Percentiles rank a stretch among this genome's conserved stretches.
These are phyloP conservation scores for Proteles cristata DNA, from an alignment of 2,113 vertebrate species.

Conservation along the genomic window DNA sequence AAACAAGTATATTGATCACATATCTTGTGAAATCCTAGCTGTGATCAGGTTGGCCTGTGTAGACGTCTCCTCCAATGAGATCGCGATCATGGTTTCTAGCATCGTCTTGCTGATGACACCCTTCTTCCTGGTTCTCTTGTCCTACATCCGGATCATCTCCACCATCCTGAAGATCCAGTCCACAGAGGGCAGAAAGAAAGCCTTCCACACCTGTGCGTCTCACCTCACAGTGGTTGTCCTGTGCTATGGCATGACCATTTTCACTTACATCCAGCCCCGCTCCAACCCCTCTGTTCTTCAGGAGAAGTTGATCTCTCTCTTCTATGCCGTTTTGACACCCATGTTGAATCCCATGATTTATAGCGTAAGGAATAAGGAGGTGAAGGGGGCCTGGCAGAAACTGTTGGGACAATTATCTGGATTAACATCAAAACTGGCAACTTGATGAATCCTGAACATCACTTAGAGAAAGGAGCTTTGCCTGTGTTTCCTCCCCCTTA, in stretches of 20 bases:
- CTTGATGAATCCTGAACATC: not conserved
- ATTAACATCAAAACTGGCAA: slow-evolving; percentile 18
- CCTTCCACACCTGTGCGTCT: slow-evolving; percentile 21
- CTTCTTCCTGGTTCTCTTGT: slow-evolving; percentile 45
- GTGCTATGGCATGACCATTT: slow-evolving; percentile 65
- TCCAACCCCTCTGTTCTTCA: slow-evolving; percentile 22
- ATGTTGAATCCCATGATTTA: slow-evolving; percentile 58
- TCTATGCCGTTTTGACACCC: slow-evolving; percentile 51
- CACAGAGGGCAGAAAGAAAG: too few species aligned
- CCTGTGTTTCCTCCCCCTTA: not conserved
- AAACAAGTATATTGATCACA: slow-evolving; percentile 44
- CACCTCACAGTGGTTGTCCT: slow-evolving; percentile 51
- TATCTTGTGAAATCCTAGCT: slow-evolving; percentile 26
- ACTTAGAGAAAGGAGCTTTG: not conserved
- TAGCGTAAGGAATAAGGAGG: slow-evolving; percentile 57
- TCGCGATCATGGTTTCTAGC: not conserved
- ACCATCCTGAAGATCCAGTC: slow-evolving; percentile 44
- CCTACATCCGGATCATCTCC: slow-evolving; percentile 40
- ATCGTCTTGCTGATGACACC: slow-evolving; percentile 34
- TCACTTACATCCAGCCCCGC: slow-evolving; percentile 63
- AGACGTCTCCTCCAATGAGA: slow-evolving; percentile 6
- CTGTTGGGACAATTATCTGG: not conserved
- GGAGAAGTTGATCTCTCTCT: slow-evolving; percentile 57
- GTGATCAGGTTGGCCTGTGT: slow-evolving; percentile 59
- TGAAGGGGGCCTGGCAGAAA: slow-evolving; percentile 52